Percentiles rank a stretch among this genome's conserved stretches.
phyloP scores from a whole-genome alignment of 2,113 vertebrate genomes.

The Alosa alosa region DNA sequence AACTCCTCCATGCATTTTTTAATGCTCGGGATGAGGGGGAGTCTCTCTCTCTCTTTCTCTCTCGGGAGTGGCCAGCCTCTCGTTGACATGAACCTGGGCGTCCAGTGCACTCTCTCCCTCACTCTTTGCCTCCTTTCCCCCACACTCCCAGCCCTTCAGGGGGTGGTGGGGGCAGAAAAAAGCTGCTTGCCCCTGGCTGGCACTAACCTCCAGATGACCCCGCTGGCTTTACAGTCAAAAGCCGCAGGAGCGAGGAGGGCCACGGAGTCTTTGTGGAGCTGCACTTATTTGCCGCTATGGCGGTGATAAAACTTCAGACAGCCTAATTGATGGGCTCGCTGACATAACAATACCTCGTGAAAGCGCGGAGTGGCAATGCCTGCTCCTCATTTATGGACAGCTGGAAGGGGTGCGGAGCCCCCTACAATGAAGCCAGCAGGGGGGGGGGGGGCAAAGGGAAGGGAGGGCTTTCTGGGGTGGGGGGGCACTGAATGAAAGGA shows the following conservation, averaged over 20 bases:
- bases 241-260: conserved; percentile 82
- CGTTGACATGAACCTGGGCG: conserved; percentile 62
- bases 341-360: conserved; percentile 99
- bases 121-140: not conserved
- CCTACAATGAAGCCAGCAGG: conserved; percentile 67
- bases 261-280: conserved; percentile 86
- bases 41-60: not conserved
- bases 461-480: conserved; percentile 35
- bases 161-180: not conserved
- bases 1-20: conserved; percentile 32
- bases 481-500: conserved; percentile 61
- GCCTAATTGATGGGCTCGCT: conserved; percentile 99
- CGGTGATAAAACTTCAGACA: conserved; percentile 99
- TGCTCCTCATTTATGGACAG: conserved; percentile 98
- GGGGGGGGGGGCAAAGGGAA: conserved; percentile 52
- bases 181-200: conserved; percentile 85
- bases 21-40: not conserved
- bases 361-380: conserved; percentile 84
- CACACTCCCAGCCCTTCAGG: conserved; percentile 32
- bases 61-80: conserved; percentile 49
- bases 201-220: conserved; percentile 92
- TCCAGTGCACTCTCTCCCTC: conserved; percentile 68
- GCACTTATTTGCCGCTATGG: conserved; percentile 88
- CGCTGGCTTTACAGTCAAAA: conserved; percentile 81
- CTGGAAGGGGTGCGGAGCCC: conserved; percentile 84